Conservation (phyloP, 2,113 vertebrate species). For the Pyrgilauda ruficollis region DNA sequence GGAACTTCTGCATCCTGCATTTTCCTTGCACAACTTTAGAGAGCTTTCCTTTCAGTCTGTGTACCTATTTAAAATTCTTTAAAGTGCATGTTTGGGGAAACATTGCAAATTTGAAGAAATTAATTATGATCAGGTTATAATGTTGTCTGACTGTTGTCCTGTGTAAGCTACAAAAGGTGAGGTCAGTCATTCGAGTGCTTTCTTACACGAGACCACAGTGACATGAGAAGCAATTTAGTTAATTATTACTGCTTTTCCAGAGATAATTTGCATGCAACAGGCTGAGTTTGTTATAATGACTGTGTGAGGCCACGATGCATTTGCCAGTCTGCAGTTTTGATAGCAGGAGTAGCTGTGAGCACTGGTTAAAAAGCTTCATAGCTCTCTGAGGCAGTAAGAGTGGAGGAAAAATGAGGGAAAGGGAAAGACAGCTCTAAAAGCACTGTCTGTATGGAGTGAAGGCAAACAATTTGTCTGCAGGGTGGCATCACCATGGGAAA, state of each 20-base stretch:
- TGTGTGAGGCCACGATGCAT: not conserved
- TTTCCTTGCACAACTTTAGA: not conserved
- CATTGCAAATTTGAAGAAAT: not conserved
- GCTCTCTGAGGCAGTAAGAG: not conserved
- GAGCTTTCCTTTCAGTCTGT: not conserved
- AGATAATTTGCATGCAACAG: not conserved
- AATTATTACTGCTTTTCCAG: not conserved
- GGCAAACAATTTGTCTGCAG: not conserved
- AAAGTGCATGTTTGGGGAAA: not conserved
- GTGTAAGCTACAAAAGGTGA: not conserved
- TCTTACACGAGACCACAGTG: not conserved
- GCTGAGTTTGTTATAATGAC: not conserved
- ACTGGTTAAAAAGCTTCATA: not conserved
- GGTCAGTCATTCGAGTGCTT: not conserved
- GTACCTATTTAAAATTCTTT: not conserved
- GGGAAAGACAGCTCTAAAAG: not conserved
- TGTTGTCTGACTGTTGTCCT: not conserved
- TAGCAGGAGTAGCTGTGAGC: not conserved
- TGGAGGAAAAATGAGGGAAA: not conserved
- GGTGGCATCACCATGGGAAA: not conserved
- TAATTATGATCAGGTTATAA: not conserved
- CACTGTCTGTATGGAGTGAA: not conserved
- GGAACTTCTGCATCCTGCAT: not conserved
- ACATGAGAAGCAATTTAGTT: not conserved
- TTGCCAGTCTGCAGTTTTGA: not conserved